Base-by-base conservation (phyloP, 2,888 invertebrate genomes). In the Odontocerum albicorne region DNA sequence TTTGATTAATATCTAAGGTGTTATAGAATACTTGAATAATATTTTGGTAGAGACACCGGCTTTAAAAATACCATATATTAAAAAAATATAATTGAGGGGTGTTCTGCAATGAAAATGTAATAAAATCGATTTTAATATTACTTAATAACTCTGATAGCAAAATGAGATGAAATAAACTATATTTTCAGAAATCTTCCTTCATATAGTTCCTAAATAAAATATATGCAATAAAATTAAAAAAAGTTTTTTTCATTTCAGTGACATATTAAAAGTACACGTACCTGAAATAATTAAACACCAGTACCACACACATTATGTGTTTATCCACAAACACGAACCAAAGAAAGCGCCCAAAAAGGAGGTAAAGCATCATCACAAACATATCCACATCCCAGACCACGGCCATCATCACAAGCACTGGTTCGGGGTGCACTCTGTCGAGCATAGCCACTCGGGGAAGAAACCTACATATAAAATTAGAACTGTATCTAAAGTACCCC, bases 281-380 rank as follows among this genome's bases (percentile, higher is more conserved):
- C 84, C 84, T 13, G 79, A 83, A 66, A 73, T 83, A 45, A 75
- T 82, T 58, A 81, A 83, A 38, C 82, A 82, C 58, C 77, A 80
- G 42, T 73, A 77, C 57, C 83, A 83, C 64, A 83, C 82, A 4
- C 82, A 81, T 65, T 79, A 82, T 47, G 74, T 84, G 38, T 80
- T 78, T 10, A 74, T 83, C 40, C 82, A 82, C 62, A 77, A 81
- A 55, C 78, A 70, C 22, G 46, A 40, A 13, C 60, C 51, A 13
- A 55, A 58, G 32, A 57, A 60, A 15, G 46, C 42, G 8, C 20
- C 45, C 10, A 63, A 62, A 22, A 66, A 64, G 56, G 63, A 63
- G 43, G 56, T 47, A 15, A 42, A 57, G 27, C 63, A 62, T n/a
- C 62, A 77, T 43, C 73, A 74, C 42, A 72, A 74, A 55, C 75